Conservation (phyloP, 2,113 vertebrate species). For the Hyla sarda region DNA sequence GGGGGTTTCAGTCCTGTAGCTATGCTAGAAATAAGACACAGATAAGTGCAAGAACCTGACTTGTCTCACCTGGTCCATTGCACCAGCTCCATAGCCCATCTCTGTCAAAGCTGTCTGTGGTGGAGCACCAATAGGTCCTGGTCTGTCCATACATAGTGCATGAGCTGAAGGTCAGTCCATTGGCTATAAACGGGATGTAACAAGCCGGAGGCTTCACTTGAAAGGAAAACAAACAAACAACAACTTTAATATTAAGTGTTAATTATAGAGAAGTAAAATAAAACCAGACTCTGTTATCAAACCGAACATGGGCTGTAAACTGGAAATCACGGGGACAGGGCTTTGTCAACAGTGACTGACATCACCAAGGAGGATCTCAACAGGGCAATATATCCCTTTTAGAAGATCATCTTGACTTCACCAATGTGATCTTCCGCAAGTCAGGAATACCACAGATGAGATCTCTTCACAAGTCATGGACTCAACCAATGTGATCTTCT, state of each 20-base stretch:
- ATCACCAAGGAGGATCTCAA: no score
- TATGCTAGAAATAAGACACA: neutral
- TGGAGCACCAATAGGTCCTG: slow-evolving; percentile 29
- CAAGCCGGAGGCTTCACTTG: neutral
- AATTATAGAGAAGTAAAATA: neutral
- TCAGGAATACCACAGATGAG: no score
- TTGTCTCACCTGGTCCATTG: slow-evolving; percentile 21
- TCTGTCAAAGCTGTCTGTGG: slow-evolving; percentile 19
- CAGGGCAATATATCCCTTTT: no score
- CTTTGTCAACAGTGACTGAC: no score
- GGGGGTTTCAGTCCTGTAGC: no score
- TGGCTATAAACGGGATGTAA: slow-evolving; percentile 28
- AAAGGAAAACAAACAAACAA: neutral
- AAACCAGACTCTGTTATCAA: no score
- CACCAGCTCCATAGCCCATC: slow-evolving; percentile 40
- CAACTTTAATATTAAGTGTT: neutral
- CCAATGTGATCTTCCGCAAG: no score
- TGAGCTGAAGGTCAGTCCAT: neutral
- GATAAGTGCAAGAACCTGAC: neutral
- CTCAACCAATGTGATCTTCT: no score
- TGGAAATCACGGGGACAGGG: no score
- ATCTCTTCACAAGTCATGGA: no score
- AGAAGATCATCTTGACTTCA: no score
- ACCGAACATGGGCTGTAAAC: no score
- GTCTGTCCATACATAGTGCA: slow-evolving; percentile 29